Conservation (phyloP, 1,140 invertebrate genomes). For the Cardiocondyla obscurior region DNA sequence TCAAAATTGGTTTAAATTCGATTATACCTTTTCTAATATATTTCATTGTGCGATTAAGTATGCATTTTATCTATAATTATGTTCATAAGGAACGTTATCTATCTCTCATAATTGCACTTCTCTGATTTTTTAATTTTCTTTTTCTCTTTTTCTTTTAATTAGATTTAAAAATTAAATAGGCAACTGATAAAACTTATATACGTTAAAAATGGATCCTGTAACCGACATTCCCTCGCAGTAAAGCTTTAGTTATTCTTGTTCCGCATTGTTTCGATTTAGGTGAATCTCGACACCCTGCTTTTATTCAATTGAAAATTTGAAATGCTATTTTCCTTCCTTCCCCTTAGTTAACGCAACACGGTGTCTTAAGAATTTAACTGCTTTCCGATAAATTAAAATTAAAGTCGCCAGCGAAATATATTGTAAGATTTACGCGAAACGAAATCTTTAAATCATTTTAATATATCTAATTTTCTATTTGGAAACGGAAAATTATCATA, state of each 20-base stretch:
- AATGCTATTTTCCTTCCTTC: background rate
- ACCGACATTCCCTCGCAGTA: background rate
- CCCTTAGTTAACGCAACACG: background rate
- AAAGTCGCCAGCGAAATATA: background rate
- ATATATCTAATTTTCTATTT: background rate
- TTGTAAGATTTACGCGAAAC: background rate
- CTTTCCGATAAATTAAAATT: background rate
- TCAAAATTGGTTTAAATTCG: background rate
- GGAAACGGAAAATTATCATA: background rate
- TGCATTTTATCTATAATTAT: background rate
- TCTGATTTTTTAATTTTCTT: background rate
- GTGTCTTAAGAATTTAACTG: background rate
- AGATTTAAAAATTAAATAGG: background rate
- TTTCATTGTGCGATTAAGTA: background rate
- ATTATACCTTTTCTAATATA: background rate
- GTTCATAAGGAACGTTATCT: background rate
- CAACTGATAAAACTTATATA: background rate
- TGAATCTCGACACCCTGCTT: background rate
- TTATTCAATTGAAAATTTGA: slow-evolving; percentile 24
- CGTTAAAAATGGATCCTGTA: background rate
- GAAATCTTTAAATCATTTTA: background rate
- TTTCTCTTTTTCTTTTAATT: background rate
- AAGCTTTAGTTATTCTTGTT: slow-evolving; percentile 9
- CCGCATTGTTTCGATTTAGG: background rate
- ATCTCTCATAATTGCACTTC: background rate